Evolutionary conservation across 2,888 invertebrate species (phyloP).

Genomic region (Galeruca laticollis): DNA sequence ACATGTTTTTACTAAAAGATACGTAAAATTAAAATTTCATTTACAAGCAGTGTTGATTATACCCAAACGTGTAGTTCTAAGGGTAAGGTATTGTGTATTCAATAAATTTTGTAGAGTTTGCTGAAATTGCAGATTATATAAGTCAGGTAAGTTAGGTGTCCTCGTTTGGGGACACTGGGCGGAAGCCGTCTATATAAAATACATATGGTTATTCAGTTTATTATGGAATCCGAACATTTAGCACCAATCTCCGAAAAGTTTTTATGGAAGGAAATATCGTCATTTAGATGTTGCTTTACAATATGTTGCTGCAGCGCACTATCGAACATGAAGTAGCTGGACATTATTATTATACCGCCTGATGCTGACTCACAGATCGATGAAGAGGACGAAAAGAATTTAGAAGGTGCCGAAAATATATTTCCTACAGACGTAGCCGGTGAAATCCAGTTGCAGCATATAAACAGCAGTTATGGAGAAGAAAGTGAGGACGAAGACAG

Average conservation of each 20-base stretch:
- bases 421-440: no score
- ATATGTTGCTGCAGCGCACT: background rate
- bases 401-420: no score
- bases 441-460: no score
- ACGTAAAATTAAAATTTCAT: background rate
- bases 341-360: background rate
- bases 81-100: background rate
- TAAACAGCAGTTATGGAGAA: no score
- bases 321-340: background rate
- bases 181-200: no score
- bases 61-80: background rate
- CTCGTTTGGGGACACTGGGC: no score
- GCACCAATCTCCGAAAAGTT: background rate
- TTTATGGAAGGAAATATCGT: conserved; percentile 10
- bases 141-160: no score
- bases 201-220: background rate
- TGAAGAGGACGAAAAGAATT: no score
- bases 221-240: background rate
- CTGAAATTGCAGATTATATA: no score
- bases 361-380: no score
- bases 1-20: no score
- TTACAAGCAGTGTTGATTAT: background rate
- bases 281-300: conserved; percentile 17
- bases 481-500: conserved; percentile 5
- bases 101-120: background rate